Conservation (phyloP, 2,888 invertebrate species). For the Cerceris ruficornis region DNA sequence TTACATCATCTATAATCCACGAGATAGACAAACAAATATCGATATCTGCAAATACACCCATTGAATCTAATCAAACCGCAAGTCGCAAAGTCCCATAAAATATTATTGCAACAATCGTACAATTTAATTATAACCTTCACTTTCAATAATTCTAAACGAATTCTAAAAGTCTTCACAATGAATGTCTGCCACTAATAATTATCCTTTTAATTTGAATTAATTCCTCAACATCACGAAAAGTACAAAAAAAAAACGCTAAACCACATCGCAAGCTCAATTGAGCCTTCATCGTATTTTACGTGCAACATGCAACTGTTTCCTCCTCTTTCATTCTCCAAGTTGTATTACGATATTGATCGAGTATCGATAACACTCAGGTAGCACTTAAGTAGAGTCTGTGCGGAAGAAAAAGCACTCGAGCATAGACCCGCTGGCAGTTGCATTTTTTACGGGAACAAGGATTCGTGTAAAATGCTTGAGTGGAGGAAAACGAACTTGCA, state of each 20-base stretch:
- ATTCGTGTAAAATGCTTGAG: conserved; percentile 2
- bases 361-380: conserved; percentile 9
- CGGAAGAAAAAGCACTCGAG: conserved; percentile 1
- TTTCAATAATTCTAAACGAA: too few species aligned
- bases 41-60: too few species aligned
- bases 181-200: too few species aligned
- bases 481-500: conserved; percentile 1
- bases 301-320: not conserved
- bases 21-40: too few species aligned
- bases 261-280: not conserved
- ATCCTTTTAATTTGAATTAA: too few species aligned
- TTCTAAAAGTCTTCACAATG: too few species aligned
- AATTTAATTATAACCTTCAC: too few species aligned
- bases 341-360: conserved; percentile 11
- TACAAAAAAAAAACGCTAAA: not conserved
- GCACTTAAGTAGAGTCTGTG: not conserved
- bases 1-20: too few species aligned
- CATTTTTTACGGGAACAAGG: not conserved
- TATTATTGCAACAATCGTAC: too few species aligned
- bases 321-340: conserved; percentile 5
- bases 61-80: too few species aligned
- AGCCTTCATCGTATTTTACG: not conserved
- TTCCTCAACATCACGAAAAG: too few species aligned
- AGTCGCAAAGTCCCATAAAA: too few species aligned
- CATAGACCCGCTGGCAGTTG: not conserved